A percentile compares a stretch with the other conserved stretches of the same genome.
Evolutionary conservation across 2,888 invertebrate genomes (phyloP).

Genomic region (Drosophila silvestris): DNA sequence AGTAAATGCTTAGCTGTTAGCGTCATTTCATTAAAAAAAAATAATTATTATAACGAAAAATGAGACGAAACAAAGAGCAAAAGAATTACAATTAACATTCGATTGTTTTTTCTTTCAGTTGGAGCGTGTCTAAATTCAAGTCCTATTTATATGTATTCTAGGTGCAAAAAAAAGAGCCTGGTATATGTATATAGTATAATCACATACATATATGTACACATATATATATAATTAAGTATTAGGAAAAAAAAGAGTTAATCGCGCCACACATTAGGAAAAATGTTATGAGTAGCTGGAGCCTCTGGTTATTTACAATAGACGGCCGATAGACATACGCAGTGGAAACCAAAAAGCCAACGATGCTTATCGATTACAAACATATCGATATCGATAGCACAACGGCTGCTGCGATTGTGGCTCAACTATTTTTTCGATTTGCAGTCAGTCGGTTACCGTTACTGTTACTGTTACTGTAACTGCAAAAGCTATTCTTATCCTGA

Average conservation of each 20-base stretch:
- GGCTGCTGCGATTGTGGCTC: not conserved
- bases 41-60: slow-evolving; percentile 15
- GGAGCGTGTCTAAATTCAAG: slow-evolving; percentile 21
- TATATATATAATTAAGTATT: slow-evolving; percentile 19
- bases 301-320: slow-evolving; percentile 50
- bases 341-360: slow-evolving; percentile 1
- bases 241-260: slow-evolving; percentile 29
- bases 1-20: slow-evolving; percentile 50
- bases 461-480: slow-evolving; percentile 43
- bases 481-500: slow-evolving; percentile 29
- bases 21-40: slow-evolving; percentile 45
- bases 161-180: slow-evolving; percentile 45
- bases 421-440: slow-evolving; percentile 2
- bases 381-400: slow-evolving; percentile 8
- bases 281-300: slow-evolving; percentile 46
- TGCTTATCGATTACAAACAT: not conserved
- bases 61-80: slow-evolving; percentile 5
- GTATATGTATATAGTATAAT: slow-evolving; percentile 16
- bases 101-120: slow-evolving; percentile 20
- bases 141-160: slow-evolving; percentile 30
- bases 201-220: slow-evolving; percentile 20
- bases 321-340: slow-evolving; percentile 10
- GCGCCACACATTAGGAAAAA: slow-evolving; percentile 43
- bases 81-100: slow-evolving; percentile 23
- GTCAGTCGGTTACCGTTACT: slow-evolving; percentile 5